These are phyloP conservation scores for Suncus etruscus DNA, from an alignment of 2,113 vertebrate species.

Conservation along the genomic window DNA sequence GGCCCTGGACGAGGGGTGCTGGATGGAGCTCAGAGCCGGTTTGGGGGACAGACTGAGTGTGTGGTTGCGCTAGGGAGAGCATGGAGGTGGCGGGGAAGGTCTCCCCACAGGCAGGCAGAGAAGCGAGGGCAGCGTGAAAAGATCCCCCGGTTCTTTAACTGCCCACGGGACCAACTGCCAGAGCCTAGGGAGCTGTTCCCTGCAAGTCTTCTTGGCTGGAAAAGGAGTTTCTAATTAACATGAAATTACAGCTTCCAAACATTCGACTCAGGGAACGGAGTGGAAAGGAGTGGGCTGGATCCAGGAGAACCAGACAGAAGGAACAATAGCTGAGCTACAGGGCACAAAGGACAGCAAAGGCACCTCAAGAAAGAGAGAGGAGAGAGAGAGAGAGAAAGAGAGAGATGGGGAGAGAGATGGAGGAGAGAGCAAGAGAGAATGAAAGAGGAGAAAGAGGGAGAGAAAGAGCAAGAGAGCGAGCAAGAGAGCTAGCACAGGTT, in stretches of 20 bases:
- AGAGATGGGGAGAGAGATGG: not conserved
- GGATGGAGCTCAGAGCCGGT: not conserved
- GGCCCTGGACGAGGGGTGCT: too few relatives aligned
- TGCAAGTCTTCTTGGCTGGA: constrained; percentile 58
- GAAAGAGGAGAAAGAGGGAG: too few relatives aligned
- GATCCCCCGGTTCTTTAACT: not conserved
- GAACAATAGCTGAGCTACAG: constrained; percentile 57
- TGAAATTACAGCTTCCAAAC: constrained; percentile 79
- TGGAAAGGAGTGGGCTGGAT: constrained; percentile 79
- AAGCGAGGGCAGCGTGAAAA: too few relatives aligned
- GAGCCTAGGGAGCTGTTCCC: constrained; percentile 26
- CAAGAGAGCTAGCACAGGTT: too few relatives aligned
- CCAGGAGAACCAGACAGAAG: constrained; percentile 66
- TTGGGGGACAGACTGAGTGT: fast-evolving
- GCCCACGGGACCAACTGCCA: constrained; percentile 3
- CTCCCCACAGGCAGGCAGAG: not conserved
- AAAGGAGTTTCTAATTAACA: constrained; percentile 78
- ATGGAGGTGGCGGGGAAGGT: not conserved
- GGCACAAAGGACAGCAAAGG: constrained; percentile 55
- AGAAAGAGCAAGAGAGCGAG: too few relatives aligned
- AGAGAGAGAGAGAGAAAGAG: not conserved
- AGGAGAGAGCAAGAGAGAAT: not conserved
- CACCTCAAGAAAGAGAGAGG: not conserved
- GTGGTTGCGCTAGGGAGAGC: not conserved
- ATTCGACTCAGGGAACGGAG: constrained; percentile 69